Evolutionary conservation across 2,113 vertebrate genomes (phyloP).

Genomic region (Ictalurus furcatus): DNA sequence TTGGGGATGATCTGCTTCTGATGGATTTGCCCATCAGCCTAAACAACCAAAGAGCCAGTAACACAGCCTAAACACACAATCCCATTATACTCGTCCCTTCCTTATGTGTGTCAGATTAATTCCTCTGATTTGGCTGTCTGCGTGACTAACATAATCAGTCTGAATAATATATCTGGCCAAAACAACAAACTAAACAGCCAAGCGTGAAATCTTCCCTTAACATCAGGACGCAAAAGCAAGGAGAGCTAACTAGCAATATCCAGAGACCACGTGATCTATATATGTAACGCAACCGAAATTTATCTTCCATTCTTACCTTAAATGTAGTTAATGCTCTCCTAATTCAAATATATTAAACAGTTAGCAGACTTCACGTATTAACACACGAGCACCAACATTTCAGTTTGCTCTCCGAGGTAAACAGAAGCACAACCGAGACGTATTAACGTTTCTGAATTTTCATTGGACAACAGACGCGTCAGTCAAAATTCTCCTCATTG

Average conservation of each 20-base stretch:
- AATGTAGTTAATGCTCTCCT: not conserved
- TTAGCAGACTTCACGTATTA: constrained; percentile 47
- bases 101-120: not conserved
- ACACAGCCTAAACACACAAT: not conserved
- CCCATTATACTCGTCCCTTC: not conserved
- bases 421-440: not conserved
- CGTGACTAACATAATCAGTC: not conserved
- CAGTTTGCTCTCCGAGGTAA: not conserved
- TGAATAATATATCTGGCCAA: not conserved
- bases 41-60: not conserved
- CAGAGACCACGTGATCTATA: not conserved
- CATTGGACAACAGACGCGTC: constrained; percentile 58
- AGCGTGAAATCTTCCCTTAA: not conserved
- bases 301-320: constrained; percentile 54
- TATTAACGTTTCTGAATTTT: constrained; percentile 8
- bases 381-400: not conserved
- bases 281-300: not conserved
- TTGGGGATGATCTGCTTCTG: not conserved
- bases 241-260: not conserved
- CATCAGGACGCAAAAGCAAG: not conserved
- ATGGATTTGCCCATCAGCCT: not conserved
- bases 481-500: constrained; percentile 33
- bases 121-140: not conserved
- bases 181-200: not conserved
- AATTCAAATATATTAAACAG: constrained; percentile 1